Evolutionary conservation across 2,888 invertebrate genomes (phyloP).

Genomic region (Mallateleia sp.): DNA sequence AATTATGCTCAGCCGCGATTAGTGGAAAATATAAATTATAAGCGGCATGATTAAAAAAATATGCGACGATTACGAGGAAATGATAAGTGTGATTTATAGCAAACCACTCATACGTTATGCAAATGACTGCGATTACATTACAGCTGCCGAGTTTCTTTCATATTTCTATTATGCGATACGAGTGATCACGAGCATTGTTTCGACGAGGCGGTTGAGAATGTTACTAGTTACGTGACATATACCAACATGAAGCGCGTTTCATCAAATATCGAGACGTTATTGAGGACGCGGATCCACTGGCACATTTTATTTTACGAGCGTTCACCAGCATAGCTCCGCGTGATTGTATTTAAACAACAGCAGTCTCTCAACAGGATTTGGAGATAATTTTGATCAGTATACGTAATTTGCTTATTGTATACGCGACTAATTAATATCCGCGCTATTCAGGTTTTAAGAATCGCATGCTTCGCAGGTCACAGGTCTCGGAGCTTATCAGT

Average conservation of each 20-base stretch:
- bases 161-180: slow-evolving; percentile 74
- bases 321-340: too few relatives aligned
- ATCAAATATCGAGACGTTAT: slow-evolving; percentile 53
- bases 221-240: slow-evolving; percentile 66
- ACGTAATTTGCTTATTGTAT: too few relatives aligned
- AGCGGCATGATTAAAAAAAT: slow-evolving; percentile 72
- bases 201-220: slow-evolving; percentile 60
- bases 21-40: slow-evolving; percentile 74
- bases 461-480: not conserved
- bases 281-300: slow-evolving; percentile 32
- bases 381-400: too few relatives aligned
- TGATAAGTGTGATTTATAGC: slow-evolving; percentile 77
- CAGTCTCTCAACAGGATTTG: too few relatives aligned
- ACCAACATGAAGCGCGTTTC: slow-evolving; percentile 43
- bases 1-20: slow-evolving; percentile 66
- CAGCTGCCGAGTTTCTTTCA: slow-evolving; percentile 73
- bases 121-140: slow-evolving; percentile 67
- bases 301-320: slow-evolving; percentile 13
- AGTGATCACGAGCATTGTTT: slow-evolving; percentile 69
- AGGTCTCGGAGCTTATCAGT: too few relatives aligned
- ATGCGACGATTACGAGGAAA: slow-evolving; percentile 73
- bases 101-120: slow-evolving; percentile 66
- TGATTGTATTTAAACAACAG: too few relatives aligned
- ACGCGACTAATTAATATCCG: too few relatives aligned
- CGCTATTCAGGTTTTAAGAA: not conserved